A percentile compares a stretch with the other conserved stretches of the same genome.
Evolutionary conservation across 2,113 vertebrate species (phyloP).

Genomic region (Hippoglossus stenolepis): DNA sequence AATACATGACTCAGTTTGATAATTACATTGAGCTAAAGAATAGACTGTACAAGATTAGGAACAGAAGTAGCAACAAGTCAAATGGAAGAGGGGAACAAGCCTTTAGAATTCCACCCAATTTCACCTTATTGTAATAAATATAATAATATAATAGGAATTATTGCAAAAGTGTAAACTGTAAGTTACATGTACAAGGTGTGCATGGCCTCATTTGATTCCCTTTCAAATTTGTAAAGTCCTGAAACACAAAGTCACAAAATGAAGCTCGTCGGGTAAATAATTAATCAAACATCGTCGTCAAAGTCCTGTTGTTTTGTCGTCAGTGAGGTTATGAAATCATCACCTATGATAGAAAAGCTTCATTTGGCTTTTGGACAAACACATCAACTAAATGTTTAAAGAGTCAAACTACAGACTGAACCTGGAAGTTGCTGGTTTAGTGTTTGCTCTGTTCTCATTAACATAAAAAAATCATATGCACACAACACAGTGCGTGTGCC

Average conservation of each 20-base stretch:
- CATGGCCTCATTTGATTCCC: too few species aligned
- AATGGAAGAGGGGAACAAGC: background rate
- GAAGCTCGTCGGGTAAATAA: background rate
- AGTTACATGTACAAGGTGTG: background rate
- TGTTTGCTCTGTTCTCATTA: background rate
- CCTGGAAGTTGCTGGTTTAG: background rate
- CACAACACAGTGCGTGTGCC: too few species aligned
- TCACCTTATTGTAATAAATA: background rate
- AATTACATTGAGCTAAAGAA: background rate
- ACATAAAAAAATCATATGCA: background rate
- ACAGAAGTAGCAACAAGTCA: too few species aligned
- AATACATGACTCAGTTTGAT: background rate
- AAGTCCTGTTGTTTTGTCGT: conserved; percentile 28
- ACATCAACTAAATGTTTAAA: background rate
- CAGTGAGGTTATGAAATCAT: background rate
- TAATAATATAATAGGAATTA: background rate
- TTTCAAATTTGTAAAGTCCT: too few species aligned
- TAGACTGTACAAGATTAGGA: background rate
- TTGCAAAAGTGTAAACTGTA: background rate
- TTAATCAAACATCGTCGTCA: background rate
- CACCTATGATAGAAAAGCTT: conserved; percentile 14
- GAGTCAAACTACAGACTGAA: background rate
- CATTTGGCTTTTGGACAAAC: conserved; percentile 10
- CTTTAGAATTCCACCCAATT: background rate
- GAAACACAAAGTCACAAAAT: too few species aligned